Evolutionary conservation across 2,797 vertebrate species (phyloP), one percentile per base, ranked within the genome.

Genomic region (Danio kyathit): DNA sequence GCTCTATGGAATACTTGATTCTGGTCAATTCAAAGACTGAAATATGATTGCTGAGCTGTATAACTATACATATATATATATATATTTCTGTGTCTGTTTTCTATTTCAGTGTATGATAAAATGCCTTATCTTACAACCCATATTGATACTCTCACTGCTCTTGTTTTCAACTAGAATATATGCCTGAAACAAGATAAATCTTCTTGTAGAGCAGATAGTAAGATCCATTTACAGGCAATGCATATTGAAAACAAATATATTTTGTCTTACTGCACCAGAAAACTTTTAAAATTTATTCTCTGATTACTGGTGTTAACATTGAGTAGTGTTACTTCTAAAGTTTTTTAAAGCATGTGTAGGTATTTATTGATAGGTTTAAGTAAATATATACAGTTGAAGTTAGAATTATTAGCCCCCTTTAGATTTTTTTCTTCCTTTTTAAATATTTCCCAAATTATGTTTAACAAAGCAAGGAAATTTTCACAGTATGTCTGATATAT

Each of bases 61-160:
- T 29, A 67, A 48, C 29, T 67, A 17, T 65, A 4, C 54, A 17
- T 54, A 19, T 56, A 19, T 56, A 29, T 21, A 29, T 29, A 29
- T 29, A 29, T 29, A 29, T 29, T 12, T 21, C 5, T 12, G 7
- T 38, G 14, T 61, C 29, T 29, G 29, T 29, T 11, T 38, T 46
- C 49, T 3, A 49, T 67, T 14, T 70, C 66, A 70, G 51, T 40
- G 14, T 66, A 40, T 51, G 14, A 51, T 70, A 13, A 11, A 66
- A 21, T 66, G 46, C 41, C 29, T 63, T 14, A 41, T 38, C 16
- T 5, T 10, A 41, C 8, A 38, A 63, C 29, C n/a, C 13, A n/a
- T 40, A 41, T 8, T 61, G 38, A 2, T 63, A 14, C 8, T 40
- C 4, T 4, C 60, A n/a, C 41, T 64, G 16, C 40, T 43, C 0